Percentiles rank a stretch among this genome's conserved stretches.
Conservation (phyloP, 2,888 invertebrate genomes). For the Punctoribates punctum region DNA sequence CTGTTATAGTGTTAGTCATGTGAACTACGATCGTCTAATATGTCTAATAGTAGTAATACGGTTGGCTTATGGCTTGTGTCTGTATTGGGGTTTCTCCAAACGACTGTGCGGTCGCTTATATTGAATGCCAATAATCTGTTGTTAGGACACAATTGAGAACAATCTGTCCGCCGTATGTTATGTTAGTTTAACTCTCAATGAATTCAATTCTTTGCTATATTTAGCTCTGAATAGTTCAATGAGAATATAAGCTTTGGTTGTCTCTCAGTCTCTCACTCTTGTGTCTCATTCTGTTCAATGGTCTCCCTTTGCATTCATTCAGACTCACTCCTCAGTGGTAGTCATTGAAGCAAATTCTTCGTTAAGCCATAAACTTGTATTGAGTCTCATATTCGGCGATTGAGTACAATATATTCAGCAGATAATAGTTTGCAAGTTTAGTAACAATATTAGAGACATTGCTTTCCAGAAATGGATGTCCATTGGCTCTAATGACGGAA, state of each 20-base stretch:
- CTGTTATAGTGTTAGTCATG: not conserved
- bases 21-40: constrained; percentile 5
- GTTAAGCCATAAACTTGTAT: not conserved
- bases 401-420: no score
- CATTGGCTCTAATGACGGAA: no score
- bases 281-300: no score
- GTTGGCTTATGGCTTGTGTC: constrained; percentile 6
- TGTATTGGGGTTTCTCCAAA: constrained; percentile 9
- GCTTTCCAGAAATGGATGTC: no score
- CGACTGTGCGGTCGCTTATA: not conserved
- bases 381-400: not conserved
- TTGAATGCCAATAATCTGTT: constrained; percentile 8
- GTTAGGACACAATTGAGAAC: constrained; percentile 2
- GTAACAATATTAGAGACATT: no score
- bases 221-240: not conserved
- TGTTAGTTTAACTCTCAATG: constrained; percentile 14
- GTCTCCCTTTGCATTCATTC: no score
- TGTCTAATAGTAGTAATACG: not conserved
- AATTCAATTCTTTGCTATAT: not conserved
- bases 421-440: no score
- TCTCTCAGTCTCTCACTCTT: constrained; percentile 8
- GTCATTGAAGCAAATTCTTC: no score
- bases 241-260: not conserved
- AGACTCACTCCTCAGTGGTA: not conserved
- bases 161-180: constrained; percentile 20